These are phyloP conservation scores for Polyommatus iphigenia DNA, from an alignment of 2,888 invertebrate genomes.

Conservation along the genomic window DNA sequence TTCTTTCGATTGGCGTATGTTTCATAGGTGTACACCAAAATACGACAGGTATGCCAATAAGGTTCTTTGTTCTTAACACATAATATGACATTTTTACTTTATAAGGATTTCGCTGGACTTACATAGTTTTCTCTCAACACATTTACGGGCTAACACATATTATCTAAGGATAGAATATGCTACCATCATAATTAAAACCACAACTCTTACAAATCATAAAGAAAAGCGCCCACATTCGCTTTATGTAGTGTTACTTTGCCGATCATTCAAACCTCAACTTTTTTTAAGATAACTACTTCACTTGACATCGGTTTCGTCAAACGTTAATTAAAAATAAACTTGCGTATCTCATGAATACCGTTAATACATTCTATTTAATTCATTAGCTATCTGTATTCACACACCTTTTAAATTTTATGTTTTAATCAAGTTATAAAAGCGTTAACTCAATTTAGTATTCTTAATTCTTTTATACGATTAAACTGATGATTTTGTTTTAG, in stretches of 20 bases:
- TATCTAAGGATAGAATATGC: not conserved
- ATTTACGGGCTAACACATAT: not conserved
- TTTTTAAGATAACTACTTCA: conserved; percentile 8
- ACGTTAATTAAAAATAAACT: conserved; percentile 22
- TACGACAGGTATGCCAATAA: no score
- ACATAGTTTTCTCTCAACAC: not conserved
- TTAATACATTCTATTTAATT: conserved; percentile 19
- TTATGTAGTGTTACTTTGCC: not conserved
- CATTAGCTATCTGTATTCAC: not conserved
- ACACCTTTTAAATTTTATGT: conserved; percentile 17
- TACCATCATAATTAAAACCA: not conserved
- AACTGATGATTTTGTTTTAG: not conserved
- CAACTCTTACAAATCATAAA: not conserved
- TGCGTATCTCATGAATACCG: conserved; percentile 7
- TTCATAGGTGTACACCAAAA: no score
- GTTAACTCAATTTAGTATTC: not conserved
- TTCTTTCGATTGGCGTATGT: no score
- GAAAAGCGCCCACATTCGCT: not conserved
- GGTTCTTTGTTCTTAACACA: no score
- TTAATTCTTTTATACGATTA: not conserved
- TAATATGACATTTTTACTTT: no score
- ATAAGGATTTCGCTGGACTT: not conserved
- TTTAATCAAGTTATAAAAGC: conserved; percentile 18
- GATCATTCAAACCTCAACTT: not conserved
- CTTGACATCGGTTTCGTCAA: conserved; percentile 4